Conservation (phyloP, 1,140 invertebrate genomes). For the Heliconius congener region DNA sequence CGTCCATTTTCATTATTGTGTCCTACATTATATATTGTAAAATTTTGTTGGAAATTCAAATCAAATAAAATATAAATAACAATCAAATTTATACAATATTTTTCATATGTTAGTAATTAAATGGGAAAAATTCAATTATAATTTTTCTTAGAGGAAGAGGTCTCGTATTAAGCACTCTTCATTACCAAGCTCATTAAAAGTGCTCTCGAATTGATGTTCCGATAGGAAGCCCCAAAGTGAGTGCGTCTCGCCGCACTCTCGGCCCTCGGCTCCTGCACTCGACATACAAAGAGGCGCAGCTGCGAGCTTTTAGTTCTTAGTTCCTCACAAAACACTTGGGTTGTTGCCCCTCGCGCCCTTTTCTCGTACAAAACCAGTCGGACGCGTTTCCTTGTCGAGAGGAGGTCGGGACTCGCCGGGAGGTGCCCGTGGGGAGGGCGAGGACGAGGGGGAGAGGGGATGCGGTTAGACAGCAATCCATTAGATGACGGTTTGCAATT, state of each 20-base stretch:
- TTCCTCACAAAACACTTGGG: constrained; percentile 26
- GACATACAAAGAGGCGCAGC: constrained; percentile 6
- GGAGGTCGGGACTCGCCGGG: not conserved
- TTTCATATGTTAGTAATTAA: too few relatives aligned
- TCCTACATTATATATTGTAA: too few relatives aligned
- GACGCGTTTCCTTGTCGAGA: constrained; percentile 25
- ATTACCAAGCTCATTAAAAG: not conserved
- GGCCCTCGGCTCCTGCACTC: not conserved
- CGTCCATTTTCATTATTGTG: too few relatives aligned
- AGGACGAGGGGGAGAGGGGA: not conserved
- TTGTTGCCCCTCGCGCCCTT: not conserved
- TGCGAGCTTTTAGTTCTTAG: constrained; percentile 18
- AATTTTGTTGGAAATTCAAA: too few relatives aligned
- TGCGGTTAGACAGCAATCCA: constrained; percentile 15
- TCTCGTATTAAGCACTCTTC: too few relatives aligned
- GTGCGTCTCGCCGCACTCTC: not conserved
- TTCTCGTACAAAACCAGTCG: constrained; percentile 25
- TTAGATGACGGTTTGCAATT: not conserved
- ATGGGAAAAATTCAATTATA: too few relatives aligned
- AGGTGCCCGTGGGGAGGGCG: not conserved
- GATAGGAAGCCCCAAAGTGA: not conserved
- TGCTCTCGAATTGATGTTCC: not conserved
- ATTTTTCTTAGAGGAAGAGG: too few relatives aligned
- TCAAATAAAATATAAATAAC: too few relatives aligned
- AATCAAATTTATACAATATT: too few relatives aligned